phyloP scores from a whole-genome alignment of 2,888 invertebrate genomes.

The Corythucha ciliata region DNA sequence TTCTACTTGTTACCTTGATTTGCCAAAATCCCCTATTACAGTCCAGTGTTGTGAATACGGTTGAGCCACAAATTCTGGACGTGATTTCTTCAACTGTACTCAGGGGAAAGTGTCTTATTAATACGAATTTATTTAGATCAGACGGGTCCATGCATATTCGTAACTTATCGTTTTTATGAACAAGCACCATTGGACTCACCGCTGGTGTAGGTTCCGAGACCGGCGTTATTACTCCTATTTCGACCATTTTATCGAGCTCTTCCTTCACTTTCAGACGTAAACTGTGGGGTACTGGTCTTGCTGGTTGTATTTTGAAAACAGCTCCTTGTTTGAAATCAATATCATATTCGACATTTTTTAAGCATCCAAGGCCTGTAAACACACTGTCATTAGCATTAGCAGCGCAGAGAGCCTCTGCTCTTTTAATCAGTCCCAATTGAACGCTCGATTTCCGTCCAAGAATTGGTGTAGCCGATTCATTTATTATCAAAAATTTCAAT shows the following conservation, averaged over 20 bases:
- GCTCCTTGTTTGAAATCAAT: background rate
- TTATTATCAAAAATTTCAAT: constrained; percentile 4
- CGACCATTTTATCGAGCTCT: constrained; percentile 10
- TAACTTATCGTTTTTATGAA: constrained; percentile 3
- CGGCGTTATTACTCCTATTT: constrained; percentile 7
- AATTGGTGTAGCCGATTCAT: background rate
- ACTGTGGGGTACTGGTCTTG: constrained; percentile 8
- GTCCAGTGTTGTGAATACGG: constrained; percentile 36
- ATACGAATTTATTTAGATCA: constrained; percentile 2
- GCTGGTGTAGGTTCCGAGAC: constrained; percentile 8
- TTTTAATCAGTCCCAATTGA: background rate
- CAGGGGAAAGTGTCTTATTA: background rate
- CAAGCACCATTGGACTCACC: constrained; percentile 7
- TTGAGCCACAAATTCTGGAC: constrained; percentile 1
- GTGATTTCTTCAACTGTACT: constrained; percentile 2
- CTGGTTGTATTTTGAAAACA: constrained; percentile 8
- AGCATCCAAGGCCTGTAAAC: background rate
- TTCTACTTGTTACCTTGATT: constrained; percentile 31
- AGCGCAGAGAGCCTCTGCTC: background rate
- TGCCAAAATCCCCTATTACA: constrained; percentile 35
- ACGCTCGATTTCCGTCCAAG: constrained; percentile 3
- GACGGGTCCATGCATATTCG: constrained; percentile 18
- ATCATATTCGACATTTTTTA: constrained; percentile 1
- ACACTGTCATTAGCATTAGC: background rate
- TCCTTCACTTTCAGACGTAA: constrained; percentile 1